These are phyloP conservation scores for Rhodinocichla rosea DNA, from an alignment of 2,113 vertebrate species.

Conservation along the genomic window DNA sequence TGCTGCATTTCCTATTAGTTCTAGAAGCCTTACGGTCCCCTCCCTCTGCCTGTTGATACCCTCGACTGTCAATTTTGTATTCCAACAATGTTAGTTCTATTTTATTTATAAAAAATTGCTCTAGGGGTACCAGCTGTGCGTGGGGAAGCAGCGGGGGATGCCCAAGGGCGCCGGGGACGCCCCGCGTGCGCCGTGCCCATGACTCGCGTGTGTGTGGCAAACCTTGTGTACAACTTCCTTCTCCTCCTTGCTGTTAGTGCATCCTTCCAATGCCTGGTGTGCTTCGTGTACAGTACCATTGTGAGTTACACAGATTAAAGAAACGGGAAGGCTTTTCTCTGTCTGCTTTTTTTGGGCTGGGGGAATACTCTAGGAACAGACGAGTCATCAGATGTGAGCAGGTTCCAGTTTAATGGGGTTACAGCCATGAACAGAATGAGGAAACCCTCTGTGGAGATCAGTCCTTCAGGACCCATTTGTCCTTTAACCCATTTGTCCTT, in stretches of 20 bases:
- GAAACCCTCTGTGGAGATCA: neutral
- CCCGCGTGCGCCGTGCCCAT: slow-evolving; percentile 3
- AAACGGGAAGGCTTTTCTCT: slow-evolving; percentile 80
- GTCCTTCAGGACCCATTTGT: neutral
- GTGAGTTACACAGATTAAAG: slow-evolving; percentile 86
- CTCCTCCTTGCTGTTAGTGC: slow-evolving; percentile 69
- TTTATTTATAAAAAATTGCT: slow-evolving; percentile 63
- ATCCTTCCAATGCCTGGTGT: slow-evolving; percentile 74
- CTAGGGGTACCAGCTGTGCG: slow-evolving; percentile 16
- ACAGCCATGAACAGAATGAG: neutral
- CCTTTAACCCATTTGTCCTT: neutral
- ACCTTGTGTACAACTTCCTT: slow-evolving; percentile 49
- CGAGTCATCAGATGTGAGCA: neutral
- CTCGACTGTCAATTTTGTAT: slow-evolving; percentile 58
- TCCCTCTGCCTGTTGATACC: slow-evolving; percentile 51
- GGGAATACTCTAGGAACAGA: neutral
- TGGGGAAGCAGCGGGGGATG: neutral
- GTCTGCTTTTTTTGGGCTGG: slow-evolving; percentile 35
- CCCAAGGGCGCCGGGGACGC: slow-evolving; percentile 9
- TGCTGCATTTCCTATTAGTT: slow-evolving; percentile 64
- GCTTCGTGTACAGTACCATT: slow-evolving; percentile 79
- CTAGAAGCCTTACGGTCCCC: slow-evolving; percentile 76
- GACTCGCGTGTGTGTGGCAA: slow-evolving; percentile 54
- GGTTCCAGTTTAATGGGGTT: slow-evolving; percentile 35
- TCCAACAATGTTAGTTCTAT: slow-evolving; percentile 47